A percentile compares a stretch with the other conserved stretches of the same genome.
These are phyloP conservation scores for Gallirallus australis DNA, from an alignment of 2,797 vertebrate genomes.

Conservation along the genomic window DNA sequence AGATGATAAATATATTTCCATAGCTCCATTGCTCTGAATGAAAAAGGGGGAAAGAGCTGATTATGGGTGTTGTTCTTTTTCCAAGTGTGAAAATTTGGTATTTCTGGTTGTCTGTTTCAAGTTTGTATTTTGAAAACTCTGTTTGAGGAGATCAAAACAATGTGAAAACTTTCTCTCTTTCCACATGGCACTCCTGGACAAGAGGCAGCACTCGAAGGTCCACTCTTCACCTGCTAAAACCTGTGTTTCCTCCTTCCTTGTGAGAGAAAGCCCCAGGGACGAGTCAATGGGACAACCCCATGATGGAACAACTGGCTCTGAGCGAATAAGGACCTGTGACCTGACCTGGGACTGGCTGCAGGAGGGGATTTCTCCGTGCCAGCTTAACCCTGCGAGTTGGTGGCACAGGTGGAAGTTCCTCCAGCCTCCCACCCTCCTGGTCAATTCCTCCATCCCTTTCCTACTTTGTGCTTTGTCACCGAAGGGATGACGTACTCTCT, in stretches of 20 bases:
- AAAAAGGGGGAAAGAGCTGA: background rate
- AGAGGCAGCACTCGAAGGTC: rapidly evolving
- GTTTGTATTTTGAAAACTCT: background rate
- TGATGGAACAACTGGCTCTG: background rate
- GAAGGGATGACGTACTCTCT: background rate
- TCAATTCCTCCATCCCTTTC: background rate
- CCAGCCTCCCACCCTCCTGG: background rate
- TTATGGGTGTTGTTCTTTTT: background rate
- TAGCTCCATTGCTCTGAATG: background rate
- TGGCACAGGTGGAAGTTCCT: background rate
- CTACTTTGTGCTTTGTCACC: background rate
- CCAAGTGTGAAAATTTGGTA: background rate
- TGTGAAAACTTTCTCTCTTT: background rate
- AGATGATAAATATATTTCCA: background rate
- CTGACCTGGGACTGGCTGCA: background rate
- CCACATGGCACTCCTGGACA: background rate
- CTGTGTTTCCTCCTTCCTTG: background rate
- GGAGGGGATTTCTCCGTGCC: background rate
- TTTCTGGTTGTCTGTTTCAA: background rate
- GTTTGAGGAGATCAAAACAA: background rate
- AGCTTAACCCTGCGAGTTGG: too few species aligned
- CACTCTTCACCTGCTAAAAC: background rate
- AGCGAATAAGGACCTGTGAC: background rate
- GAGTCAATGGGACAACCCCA: background rate
- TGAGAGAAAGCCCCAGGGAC: background rate